Conservation (phyloP, 1,140 invertebrate genomes). For the Lordiphosa collinella region DNA sequence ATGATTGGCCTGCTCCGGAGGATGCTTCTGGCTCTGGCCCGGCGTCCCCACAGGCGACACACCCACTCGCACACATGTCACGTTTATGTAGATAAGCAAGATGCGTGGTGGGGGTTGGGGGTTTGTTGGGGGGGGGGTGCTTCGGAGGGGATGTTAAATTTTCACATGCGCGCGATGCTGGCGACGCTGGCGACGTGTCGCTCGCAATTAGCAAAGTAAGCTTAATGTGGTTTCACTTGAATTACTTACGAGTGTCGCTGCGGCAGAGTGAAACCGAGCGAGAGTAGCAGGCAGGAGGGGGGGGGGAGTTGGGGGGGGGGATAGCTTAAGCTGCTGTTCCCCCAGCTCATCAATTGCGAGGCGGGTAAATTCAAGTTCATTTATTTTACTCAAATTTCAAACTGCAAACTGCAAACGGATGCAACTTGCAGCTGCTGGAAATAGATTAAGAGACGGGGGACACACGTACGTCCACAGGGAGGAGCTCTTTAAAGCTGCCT, state of each 20-base stretch:
- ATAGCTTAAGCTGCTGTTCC: neutral
- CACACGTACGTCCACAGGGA: too few relatives aligned
- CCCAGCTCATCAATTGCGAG: conserved; percentile 55
- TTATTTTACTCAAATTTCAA: conserved; percentile 61
- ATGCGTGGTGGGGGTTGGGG: conserved; percentile 5
- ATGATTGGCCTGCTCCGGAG: conserved; percentile 71
- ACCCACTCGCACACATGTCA: conserved; percentile 14
- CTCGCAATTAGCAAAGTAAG: conserved; percentile 79
- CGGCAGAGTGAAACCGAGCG: conserved; percentile 3
- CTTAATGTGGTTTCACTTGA: conserved; percentile 78
- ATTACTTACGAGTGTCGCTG: conserved; percentile 73
- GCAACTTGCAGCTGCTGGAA: conserved; percentile 26
- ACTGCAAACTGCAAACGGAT: conserved; percentile 29
- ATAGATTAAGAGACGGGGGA: neutral
- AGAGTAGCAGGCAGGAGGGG: neutral
- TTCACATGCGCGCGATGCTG: conserved; percentile 26
- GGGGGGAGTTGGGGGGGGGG: neutral
- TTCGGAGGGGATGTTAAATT: conserved; percentile 29
- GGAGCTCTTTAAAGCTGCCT: too few relatives aligned
- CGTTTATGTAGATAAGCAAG: conserved; percentile 64
- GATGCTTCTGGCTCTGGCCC: conserved; percentile 10
- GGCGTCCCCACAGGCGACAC: conserved; percentile 19
- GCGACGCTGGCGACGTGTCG: conserved; percentile 64
- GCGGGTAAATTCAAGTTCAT: conserved; percentile 59
- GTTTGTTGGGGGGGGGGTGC: neutral